Evolutionary conservation across 2,888 invertebrate species (phyloP).

Genomic region (Troides helena): DNA sequence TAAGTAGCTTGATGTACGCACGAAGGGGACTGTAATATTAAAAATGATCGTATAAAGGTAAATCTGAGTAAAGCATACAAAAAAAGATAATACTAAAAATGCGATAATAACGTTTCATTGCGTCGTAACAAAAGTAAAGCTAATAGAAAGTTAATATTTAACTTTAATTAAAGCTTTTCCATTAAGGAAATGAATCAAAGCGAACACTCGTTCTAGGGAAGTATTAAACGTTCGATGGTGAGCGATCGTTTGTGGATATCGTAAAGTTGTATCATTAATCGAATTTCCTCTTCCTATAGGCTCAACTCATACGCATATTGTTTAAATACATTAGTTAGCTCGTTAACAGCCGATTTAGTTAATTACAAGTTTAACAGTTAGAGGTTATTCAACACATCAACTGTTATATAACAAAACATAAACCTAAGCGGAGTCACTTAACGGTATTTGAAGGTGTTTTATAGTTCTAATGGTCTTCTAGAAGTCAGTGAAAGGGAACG

Average conservation of each 20-base stretch:
- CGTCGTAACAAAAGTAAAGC: neutral
- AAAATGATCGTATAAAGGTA: too few relatives aligned
- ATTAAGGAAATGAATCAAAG: constrained; percentile 11
- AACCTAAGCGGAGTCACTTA: neutral
- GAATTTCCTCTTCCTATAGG: constrained; percentile 12
- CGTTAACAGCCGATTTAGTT: constrained; percentile 22
- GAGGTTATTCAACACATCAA: neutral
- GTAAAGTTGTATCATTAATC: constrained; percentile 23
- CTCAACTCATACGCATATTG: constrained; percentile 15
- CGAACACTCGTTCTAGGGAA: neutral
- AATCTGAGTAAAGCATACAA: too few relatives aligned
- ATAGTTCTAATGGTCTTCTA: neutral
- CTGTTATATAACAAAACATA: constrained; percentile 9
- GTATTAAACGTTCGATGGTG: constrained; percentile 5
- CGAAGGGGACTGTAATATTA: too few relatives aligned
- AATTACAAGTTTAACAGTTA: constrained; percentile 20
- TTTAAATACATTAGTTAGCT: constrained; percentile 8
- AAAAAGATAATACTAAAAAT: too few relatives aligned
- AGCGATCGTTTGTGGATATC: constrained; percentile 4
- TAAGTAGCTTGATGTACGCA: too few relatives aligned
- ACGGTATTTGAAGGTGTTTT: constrained; percentile 10
- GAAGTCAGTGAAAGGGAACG: neutral
- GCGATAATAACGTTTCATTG: too few relatives aligned
- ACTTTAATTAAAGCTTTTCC: neutral
- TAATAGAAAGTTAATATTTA: neutral